Conservation (phyloP, 2,888 invertebrate species). For the Pantelozetes paolii region DNA sequence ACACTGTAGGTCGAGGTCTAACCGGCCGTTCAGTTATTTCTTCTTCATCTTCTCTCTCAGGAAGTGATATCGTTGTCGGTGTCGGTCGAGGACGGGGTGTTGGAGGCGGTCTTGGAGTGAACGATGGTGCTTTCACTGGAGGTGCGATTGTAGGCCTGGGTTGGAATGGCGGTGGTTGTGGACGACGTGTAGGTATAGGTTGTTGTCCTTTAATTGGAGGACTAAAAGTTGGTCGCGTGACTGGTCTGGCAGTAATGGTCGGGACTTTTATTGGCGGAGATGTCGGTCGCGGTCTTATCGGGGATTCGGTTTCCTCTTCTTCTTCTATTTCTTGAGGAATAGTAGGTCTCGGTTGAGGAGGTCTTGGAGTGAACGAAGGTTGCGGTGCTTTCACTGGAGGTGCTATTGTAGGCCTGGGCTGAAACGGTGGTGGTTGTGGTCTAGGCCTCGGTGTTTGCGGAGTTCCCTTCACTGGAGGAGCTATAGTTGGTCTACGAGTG, state of each 20-base stretch:
- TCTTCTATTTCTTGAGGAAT: too few species aligned
- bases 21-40: not conserved
- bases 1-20: constrained; percentile 9
- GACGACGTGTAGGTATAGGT: not conserved
- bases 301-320: not conserved
- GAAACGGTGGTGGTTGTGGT: not conserved
- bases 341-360: too few species aligned
- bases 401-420: not conserved
- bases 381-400: too few species aligned
- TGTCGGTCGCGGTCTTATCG: not conserved
- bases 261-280: too few species aligned
- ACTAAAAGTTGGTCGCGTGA: not conserved
- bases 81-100: not conserved
- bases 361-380: too few species aligned
- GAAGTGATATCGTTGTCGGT: not conserved
- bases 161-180: not conserved
- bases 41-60: not conserved
- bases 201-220: not conserved
- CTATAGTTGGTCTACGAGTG: not conserved
- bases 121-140: constrained; percentile 10
- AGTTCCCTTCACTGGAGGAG: not conserved
- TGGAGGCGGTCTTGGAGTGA: not conserved
- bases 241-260: too few species aligned
- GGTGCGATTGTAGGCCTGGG: constrained; percentile 24
- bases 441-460: not conserved